These are phyloP conservation scores for Mustelus asterias DNA, from an alignment of 2,113 vertebrate genomes.

Conservation along the genomic window DNA sequence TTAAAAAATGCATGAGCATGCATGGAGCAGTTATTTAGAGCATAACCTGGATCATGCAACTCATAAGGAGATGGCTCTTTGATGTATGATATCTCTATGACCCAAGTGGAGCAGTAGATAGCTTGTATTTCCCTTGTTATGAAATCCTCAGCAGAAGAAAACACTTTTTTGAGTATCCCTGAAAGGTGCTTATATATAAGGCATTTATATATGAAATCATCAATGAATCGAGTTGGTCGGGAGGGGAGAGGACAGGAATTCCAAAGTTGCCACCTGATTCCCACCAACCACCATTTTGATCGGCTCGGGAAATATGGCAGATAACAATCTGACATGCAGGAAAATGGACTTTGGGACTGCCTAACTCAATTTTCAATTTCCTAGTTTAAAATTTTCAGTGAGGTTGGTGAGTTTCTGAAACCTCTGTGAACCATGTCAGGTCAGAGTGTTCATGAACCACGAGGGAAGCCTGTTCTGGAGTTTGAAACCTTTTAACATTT, in stretches of 20 bases:
- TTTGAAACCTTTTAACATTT: not conserved
- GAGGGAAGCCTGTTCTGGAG: not conserved
- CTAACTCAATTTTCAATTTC: not conserved
- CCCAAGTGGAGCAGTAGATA: not conserved
- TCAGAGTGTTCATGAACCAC: not conserved
- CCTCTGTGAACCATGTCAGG: not conserved
- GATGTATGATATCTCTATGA: not conserved
- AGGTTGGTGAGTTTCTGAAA: not conserved
- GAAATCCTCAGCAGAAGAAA: not conserved
- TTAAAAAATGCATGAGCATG: not conserved
- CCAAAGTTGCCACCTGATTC: not conserved
- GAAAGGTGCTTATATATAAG: not conserved
- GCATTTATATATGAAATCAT: not conserved
- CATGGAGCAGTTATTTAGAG: not conserved
- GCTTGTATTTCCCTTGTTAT: not conserved
- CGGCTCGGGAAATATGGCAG: not conserved
- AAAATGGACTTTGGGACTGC: not conserved
- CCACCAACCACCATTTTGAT: not conserved
- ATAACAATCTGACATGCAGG: not conserved
- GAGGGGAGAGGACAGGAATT: not conserved
- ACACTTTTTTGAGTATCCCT: not conserved
- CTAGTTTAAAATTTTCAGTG: not conserved
- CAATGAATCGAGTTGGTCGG: not conserved
- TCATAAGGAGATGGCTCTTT: not conserved
- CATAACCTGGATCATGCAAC: not conserved